A percentile compares a stretch with the other conserved stretches of the same genome.
These are phyloP conservation scores for Apocheima hispidaria DNA, from an alignment of 2,888 invertebrate genomes.

Conservation along the genomic window DNA sequence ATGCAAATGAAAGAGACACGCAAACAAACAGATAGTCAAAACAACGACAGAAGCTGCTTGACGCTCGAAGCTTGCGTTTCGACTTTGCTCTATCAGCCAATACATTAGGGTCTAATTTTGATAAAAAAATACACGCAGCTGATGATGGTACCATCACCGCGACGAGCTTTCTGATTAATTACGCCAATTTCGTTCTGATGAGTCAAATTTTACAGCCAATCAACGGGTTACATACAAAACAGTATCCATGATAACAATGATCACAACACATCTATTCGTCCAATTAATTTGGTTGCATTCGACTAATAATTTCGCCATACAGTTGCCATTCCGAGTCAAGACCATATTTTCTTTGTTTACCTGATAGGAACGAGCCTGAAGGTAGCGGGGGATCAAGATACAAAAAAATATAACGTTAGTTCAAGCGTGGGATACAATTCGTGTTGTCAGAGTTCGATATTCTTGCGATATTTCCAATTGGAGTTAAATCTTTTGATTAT, in stretches of 20 bases:
- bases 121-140: constrained; percentile 54
- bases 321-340: constrained; percentile 83
- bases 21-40: constrained; percentile 81
- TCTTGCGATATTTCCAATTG: constrained; percentile 44
- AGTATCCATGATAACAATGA: constrained; percentile 65
- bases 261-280: constrained; percentile 77
- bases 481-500: constrained; percentile 33
- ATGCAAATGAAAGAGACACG: constrained; percentile 84
- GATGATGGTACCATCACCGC: constrained; percentile 43
- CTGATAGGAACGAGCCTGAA: constrained; percentile 95
- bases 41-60: constrained; percentile 80
- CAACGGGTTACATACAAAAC: constrained; percentile 63
- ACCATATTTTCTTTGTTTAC: constrained; percentile 88
- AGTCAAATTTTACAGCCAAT: constrained; percentile 74
- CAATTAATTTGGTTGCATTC: constrained; percentile 71
- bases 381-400: constrained; percentile 88
- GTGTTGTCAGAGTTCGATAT: constrained; percentile 51
- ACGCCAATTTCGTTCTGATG: constrained; percentile 52
- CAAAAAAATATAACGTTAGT: constrained; percentile 84
- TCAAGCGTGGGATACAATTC: constrained; percentile 62
- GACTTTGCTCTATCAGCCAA: constrained; percentile 70
- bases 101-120: constrained; percentile 70
- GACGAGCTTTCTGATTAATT: constrained; percentile 50
- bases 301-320: constrained; percentile 83
- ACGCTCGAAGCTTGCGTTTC: constrained; percentile 74